Conservation (phyloP, 1,140 invertebrate genomes). For the Megalopta genalis region DNA sequence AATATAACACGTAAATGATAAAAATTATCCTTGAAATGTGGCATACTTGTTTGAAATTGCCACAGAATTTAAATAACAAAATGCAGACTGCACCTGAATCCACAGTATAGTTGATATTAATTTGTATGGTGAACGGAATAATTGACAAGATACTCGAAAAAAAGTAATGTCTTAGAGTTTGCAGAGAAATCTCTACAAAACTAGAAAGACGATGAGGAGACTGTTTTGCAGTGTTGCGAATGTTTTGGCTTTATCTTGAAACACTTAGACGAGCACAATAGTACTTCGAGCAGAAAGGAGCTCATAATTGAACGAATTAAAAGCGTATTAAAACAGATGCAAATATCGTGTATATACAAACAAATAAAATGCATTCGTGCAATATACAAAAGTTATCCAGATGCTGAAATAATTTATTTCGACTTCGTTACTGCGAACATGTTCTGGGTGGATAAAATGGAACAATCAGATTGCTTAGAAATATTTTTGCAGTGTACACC, state of each 20-base stretch:
- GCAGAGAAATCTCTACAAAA: conserved; percentile 60
- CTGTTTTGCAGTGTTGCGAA: conserved; percentile 80
- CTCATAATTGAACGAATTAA: conserved; percentile 54
- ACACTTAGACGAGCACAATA: conserved; percentile 45
- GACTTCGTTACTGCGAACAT: conserved; percentile 67
- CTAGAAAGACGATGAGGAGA: conserved; percentile 63
- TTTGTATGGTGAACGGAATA: conserved; percentile 81
- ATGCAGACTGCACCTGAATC: conserved; percentile 31
- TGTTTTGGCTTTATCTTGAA: conserved; percentile 83
- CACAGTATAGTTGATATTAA: conserved; percentile 80
- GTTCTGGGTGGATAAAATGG: conserved; percentile 55
- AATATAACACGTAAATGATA: conserved; percentile 83
- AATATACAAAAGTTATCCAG: conserved; percentile 75
- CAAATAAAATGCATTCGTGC: conserved; percentile 80
- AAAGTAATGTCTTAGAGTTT: conserved; percentile 55
- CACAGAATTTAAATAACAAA: conserved; percentile 59
- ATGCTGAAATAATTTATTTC: conserved; percentile 72
- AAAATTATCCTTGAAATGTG: conserved; percentile 81
- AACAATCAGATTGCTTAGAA: conserved; percentile 76
- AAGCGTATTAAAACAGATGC: conserved; percentile 49
- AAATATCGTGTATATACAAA: conserved; percentile 68
- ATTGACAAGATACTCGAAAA: conserved; percentile 63
- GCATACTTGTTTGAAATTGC: conserved; percentile 78
- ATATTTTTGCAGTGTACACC: conserved; percentile 77
- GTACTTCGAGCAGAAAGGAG: conserved; percentile 15